Percentiles rank a stretch among this genome's conserved stretches.
These are phyloP conservation scores for Empidonax traillii DNA, from an alignment of 2,113 vertebrate genomes.

Conservation along the genomic window DNA sequence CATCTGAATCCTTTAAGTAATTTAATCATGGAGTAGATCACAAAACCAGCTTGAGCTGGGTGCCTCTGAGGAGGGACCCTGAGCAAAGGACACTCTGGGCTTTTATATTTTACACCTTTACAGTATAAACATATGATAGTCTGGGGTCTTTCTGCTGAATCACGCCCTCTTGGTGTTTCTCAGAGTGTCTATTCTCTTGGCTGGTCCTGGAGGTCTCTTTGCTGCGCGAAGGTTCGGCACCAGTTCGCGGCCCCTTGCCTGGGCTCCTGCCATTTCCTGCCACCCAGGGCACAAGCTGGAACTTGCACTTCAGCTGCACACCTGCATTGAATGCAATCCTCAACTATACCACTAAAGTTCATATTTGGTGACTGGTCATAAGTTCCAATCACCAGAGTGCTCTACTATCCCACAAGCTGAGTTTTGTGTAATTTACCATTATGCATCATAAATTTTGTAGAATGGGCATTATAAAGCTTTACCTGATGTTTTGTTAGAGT, in stretches of 20 bases:
- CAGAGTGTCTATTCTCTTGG: neutral
- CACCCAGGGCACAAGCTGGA: neutral
- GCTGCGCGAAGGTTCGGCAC: neutral
- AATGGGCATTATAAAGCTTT: neutral
- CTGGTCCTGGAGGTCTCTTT: neutral
- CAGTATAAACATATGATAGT: too few species aligned
- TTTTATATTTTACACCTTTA: neutral
- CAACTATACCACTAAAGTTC: neutral
- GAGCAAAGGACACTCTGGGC: too few species aligned
- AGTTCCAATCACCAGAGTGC: neutral
- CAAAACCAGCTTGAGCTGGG: neutral
- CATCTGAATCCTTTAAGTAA: neutral
- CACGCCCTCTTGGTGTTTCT: neutral
- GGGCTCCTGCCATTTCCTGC: neutral
- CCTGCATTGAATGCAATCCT: neutral
- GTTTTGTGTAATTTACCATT: neutral
- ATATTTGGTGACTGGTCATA: neutral
- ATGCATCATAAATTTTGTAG: neutral
- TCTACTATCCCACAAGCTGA: neutral
- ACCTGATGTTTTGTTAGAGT: neutral
- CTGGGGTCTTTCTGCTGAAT: neutral
- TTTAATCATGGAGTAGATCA: neutral
- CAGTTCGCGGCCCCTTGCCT: neutral
- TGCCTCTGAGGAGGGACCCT: neutral
- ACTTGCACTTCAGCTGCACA: neutral